These are phyloP conservation scores for Drosophila asahinai DNA, from an alignment of 1,140 invertebrate genomes.

Conservation along the genomic window DNA sequence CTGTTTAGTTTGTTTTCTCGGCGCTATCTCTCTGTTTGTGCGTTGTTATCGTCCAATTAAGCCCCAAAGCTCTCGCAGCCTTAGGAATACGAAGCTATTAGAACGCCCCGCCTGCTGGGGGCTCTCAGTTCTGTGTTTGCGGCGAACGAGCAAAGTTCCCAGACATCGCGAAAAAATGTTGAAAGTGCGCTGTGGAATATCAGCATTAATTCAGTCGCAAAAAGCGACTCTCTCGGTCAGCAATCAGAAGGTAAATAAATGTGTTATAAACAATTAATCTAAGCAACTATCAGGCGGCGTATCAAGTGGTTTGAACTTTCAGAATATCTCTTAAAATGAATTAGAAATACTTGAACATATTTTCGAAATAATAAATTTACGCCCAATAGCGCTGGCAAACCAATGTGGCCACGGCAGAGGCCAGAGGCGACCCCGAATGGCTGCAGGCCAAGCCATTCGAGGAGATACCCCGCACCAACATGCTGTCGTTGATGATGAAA, in stretches of 20 bases:
- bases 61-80: slow-evolving; percentile 18
- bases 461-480: slow-evolving; percentile 31
- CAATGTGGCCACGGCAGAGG: slow-evolving; percentile 34
- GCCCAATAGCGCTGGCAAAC: slow-evolving; percentile 53
- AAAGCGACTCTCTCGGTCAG: slow-evolving; percentile 21
- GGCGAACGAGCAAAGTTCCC: slow-evolving; percentile 14
- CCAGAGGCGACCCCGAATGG: slow-evolving; percentile 45
- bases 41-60: slow-evolving; percentile 20
- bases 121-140: slow-evolving; percentile 29
- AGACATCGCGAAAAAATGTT: slow-evolving; percentile 52
- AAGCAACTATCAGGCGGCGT: neutral
- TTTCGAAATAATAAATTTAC: neutral
- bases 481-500: slow-evolving; percentile 36
- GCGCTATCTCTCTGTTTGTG: slow-evolving; percentile 13
- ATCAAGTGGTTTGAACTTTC: neutral
- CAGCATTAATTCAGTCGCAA: slow-evolving; percentile 33
- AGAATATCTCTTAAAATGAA: neutral
- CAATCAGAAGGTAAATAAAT: slow-evolving; percentile 8
- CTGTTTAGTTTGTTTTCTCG: slow-evolving; percentile 7
- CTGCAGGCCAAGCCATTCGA: slow-evolving; percentile 51
- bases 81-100: slow-evolving; percentile 14
- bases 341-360: neutral
- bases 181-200: slow-evolving; percentile 39
- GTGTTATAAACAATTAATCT: slow-evolving; percentile 15
- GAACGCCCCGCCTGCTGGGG: neutral